These are phyloP conservation scores for Sisor rabdophorus DNA, from an alignment of 2,113 vertebrate genomes.

Conservation along the genomic window DNA sequence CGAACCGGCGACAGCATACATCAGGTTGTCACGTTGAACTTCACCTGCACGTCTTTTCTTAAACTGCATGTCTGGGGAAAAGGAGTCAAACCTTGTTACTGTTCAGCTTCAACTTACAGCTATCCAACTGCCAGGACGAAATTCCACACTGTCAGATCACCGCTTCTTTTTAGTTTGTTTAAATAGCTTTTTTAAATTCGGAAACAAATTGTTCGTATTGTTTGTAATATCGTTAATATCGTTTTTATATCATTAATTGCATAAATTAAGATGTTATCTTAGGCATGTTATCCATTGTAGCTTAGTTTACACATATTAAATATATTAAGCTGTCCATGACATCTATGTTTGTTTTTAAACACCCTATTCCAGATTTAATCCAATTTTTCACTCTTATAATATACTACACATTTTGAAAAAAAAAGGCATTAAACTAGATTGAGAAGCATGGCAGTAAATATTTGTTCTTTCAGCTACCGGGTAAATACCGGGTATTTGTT, in stretches of 20 bases:
- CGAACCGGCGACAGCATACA: conserved; percentile 3
- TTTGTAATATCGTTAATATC: background rate
- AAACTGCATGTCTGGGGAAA: background rate
- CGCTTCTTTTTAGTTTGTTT: background rate
- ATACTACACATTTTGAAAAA: no score
- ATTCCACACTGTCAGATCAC: background rate
- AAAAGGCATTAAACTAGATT: no score
- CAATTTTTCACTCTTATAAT: no score
- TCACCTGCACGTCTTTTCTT: conserved; percentile 2
- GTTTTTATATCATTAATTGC: background rate
- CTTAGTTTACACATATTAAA: background rate
- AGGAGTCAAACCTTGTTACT: background rate
- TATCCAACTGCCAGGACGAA: background rate
- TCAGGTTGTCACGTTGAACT: conserved; percentile 16
- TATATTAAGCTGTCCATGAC: no score
- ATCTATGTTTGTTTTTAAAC: no score
- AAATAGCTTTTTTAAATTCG: background rate
- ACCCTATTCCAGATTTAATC: no score
- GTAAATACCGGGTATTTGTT: no score
- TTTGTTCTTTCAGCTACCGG: no score
- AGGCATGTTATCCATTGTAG: background rate
- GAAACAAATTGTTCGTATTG: no score
- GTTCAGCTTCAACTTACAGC: conserved; percentile 6
- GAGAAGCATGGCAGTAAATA: no score
- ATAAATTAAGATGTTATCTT: background rate